Evolutionary conservation across 2,888 invertebrate genomes (phyloP), one percentile per base, ranked within the genome.

Genomic region (Ectemnius lituratus): DNA sequence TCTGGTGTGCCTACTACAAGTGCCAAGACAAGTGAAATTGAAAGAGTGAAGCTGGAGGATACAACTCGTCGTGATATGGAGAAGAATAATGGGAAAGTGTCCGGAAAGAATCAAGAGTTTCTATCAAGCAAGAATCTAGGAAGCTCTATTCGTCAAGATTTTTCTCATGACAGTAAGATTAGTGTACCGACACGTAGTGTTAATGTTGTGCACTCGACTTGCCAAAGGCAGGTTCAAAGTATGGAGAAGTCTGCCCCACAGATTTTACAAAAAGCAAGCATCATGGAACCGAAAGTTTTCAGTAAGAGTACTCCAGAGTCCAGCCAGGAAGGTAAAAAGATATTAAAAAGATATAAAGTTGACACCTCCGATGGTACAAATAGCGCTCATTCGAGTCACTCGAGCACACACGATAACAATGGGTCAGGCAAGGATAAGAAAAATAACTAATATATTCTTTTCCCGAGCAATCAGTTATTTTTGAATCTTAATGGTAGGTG

Each of bases 341-440:
- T 80, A 18, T 75, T 80, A 11, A 88, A 88, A 66, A 83, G 85
- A 63, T 81, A 86, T 46, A 88, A 88, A 60, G 65, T 70, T 28
- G 88, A 88, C 6, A 56, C n/a, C 6, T 59, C 61, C 6, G 83
- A 82, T 2, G 57, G 66, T 11, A 23, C 49, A 3, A 52, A 68
- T 58, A 37, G 49, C 2, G 23, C 8, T 52, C 68, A 62, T 27
- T 62, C 69, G 23, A 62, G 20, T 56, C 52, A 52, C 52, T 52
- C 52, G 16, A 16, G 52, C 16, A 37, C 58, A 20, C 63, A 68
- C 20, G 83, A 82, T 2, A 57, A 61, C 49, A 45, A 20, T 16
- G 67, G 60, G 5, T 59, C 56, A 2, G 66, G 47, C 2, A 83
- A 70, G 14, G 83, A 78, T 20, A 82, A 83, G 60, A 82, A 79